Percentiles rank a stretch among this genome's conserved stretches.
These are phyloP conservation scores for Delphinus delphis DNA, from an alignment of 2,113 vertebrate species.

Conservation along the genomic window DNA sequence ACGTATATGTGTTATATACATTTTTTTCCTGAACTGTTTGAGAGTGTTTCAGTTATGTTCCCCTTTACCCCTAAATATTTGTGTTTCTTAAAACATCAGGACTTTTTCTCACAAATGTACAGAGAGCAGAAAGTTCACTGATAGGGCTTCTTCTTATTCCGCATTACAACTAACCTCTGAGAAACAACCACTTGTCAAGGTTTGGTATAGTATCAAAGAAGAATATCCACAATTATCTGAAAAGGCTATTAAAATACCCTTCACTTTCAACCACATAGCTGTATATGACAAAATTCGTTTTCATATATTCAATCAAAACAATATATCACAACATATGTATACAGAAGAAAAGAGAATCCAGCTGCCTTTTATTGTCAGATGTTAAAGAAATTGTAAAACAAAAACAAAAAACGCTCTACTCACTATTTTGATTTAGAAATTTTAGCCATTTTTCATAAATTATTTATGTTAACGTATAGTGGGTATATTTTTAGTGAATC, in stretches of 20 bases:
- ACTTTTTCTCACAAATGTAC: neutral
- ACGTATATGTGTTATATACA: neutral
- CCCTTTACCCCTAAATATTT: neutral
- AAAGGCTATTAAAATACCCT: neutral
- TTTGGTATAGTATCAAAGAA: neutral
- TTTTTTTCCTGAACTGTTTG: neutral
- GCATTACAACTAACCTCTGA: neutral
- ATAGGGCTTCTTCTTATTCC: neutral
- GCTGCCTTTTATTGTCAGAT: neutral
- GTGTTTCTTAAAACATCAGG: neutral
- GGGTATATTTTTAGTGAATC: neutral
- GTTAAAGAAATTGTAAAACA: neutral
- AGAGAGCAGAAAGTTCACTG: neutral
- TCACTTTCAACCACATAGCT: neutral
- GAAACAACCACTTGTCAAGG: neutral
- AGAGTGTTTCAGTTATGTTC: neutral
- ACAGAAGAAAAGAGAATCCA: neutral
- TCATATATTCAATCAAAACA: neutral
- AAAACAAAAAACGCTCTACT: neutral
- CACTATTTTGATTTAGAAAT: neutral
- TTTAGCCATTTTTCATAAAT: neutral
- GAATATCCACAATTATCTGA: neutral
- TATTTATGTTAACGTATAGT: neutral
- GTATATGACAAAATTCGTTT: neutral
- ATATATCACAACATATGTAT: neutral